phyloP scores from a whole-genome alignment of 1,140 invertebrate species.

The Bombus soroeensis region DNA sequence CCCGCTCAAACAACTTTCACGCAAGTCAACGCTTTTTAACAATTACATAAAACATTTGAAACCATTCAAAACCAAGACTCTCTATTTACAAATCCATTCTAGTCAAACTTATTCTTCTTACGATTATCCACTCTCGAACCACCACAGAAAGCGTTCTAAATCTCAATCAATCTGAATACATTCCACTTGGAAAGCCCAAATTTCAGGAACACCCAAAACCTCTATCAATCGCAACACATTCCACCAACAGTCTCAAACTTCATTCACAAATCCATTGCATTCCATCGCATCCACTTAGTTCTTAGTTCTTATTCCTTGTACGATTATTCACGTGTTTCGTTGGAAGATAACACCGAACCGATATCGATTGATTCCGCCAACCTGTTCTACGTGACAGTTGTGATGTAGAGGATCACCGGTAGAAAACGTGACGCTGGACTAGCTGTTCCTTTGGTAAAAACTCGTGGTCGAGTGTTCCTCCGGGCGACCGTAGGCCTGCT shows the following conservation, averaged over 20 bases:
- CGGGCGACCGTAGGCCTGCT: conserved; percentile 55
- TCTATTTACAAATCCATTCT: not conserved
- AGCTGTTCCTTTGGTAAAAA: conserved; percentile 79
- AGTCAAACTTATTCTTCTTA: too few relatives aligned
- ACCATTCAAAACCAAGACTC: too few relatives aligned
- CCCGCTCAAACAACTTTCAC: too few relatives aligned
- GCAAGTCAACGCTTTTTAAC: too few relatives aligned
- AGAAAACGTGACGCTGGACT: conserved; percentile 14
- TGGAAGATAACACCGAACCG: not conserved
- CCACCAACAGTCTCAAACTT: not conserved
- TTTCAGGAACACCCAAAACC: not conserved
- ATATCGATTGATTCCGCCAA: not conserved
- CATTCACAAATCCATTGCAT: not conserved
- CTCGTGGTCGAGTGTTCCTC: conserved; percentile 74
- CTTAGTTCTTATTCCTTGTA: not conserved
- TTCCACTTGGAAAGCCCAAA: not conserved
- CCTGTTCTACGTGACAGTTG: conserved; percentile 16
- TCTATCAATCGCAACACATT: not conserved
- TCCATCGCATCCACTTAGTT: not conserved
- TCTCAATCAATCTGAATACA: not conserved
- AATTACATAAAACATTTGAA: too few relatives aligned
- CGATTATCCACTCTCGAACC: not conserved
- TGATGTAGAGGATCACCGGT: conserved; percentile 9
- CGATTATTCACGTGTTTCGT: not conserved
- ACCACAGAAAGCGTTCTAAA: not conserved